These are phyloP conservation scores for Sparus aurata DNA, from an alignment of 2,797 vertebrate genomes.

Conservation along the genomic window DNA sequence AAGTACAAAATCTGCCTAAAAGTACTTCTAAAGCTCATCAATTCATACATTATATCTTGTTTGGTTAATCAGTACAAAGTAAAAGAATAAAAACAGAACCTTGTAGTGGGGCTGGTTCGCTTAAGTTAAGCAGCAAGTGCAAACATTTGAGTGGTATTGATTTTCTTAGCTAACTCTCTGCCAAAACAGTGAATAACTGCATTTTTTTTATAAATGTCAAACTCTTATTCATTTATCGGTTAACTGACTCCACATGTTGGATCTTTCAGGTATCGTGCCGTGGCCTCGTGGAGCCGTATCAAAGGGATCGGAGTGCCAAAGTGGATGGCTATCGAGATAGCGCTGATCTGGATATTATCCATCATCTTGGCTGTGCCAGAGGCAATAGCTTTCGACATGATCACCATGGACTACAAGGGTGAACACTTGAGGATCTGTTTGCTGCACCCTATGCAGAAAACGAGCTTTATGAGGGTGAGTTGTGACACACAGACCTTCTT, in stretches of 20 bases:
- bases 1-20: background rate
- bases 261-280: constrained; percentile 92
- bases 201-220: no score
- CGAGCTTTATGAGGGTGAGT: constrained; percentile 92
- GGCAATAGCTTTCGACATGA: constrained; percentile 93
- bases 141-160: background rate
- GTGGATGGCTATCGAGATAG: constrained; percentile 95
- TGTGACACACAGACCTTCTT: background rate
- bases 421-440: constrained; percentile 90
- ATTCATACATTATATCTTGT: background rate
- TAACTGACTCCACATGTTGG: background rate
- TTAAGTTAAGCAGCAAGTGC: background rate
- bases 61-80: background rate
- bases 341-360: constrained; percentile 94
- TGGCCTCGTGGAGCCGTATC: constrained; percentile 96
- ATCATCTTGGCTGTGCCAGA: constrained; percentile 94
- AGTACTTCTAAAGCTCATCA: background rate
- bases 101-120: background rate
- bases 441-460: constrained; percentile 91
- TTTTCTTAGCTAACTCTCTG: background rate
- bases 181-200: no score
- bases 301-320: constrained; percentile 95
- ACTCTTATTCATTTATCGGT: background rate
- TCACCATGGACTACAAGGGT: constrained; percentile 92
- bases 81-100: background rate